Evolutionary conservation across 2,888 invertebrate species (phyloP), one percentile per base, ranked within the genome.

Genomic region (Phragmatobia fuliginosa): DNA sequence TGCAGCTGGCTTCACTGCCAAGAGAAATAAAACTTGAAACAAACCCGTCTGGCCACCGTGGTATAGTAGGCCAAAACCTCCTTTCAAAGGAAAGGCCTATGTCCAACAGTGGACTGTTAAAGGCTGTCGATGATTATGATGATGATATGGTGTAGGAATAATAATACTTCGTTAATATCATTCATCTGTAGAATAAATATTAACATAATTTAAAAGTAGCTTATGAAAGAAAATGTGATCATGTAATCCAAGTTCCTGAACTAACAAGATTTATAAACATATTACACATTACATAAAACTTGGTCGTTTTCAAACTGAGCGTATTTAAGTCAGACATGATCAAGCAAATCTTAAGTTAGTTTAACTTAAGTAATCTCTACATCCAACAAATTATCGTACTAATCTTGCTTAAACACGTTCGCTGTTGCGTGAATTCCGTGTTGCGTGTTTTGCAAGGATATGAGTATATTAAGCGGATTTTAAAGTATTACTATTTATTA

Each of bases 281-380:
- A 33, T 32, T 10, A 49, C 45, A 66, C 18, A 36, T 66, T 66
- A 60, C 33, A 61, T 52, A 33, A n/a, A 59, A 67, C 60, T 31
- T 25, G 10, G 31, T 38, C 49, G 32, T 49, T 52, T 36, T 52
- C 65, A 70, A 70, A 56, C 69, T 65, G 31, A 31, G 31, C 21
- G 31, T 61, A 64, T 70, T 66, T 58, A 70, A 65, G 62, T 52
- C 52, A 36, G 52, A 62, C 56, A 41, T 70, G 58, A 66, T 66
- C 62, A 25, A 62, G 62, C 62, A 62, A 56, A 52, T 62, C 66
- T 70, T 56, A 66, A 67, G 52, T 62, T 38, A 67, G 62, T 67
- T 67, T 67, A 32, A 49, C 49, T 31, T 38, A 10, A 38, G 62
- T 62, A 52, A 62, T 62, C 62, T 52, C 62, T 32, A 52, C 41